These are phyloP conservation scores for Drosophila melanica DNA, from an alignment of 1,140 invertebrate genomes.

Conservation along the genomic window DNA sequence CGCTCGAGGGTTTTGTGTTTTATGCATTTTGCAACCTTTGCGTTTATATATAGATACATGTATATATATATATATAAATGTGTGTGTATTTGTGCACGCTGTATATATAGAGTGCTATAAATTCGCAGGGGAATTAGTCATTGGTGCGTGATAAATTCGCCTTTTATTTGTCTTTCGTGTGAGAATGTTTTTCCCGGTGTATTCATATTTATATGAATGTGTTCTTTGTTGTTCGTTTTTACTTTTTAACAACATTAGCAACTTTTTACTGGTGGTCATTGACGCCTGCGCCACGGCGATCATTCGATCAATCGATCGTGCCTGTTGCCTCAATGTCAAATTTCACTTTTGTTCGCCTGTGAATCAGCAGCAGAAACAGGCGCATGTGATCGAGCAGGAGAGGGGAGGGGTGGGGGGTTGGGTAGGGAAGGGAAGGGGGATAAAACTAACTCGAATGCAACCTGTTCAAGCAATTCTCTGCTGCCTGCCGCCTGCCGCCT, in stretches of 20 bases:
- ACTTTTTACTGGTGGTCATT: slow-evolving; percentile 65
- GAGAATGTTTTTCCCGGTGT: slow-evolving; percentile 57
- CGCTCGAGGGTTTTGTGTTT: slow-evolving; percentile 31
- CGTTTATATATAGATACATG: slow-evolving; percentile 7
- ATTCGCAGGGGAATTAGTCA: slow-evolving; percentile 68
- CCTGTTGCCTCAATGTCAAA: slow-evolving; percentile 70
- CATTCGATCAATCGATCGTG: slow-evolving; percentile 50
- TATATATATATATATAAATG: slow-evolving; percentile 14
- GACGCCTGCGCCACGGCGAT: slow-evolving; percentile 38
- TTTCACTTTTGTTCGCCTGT: slow-evolving; percentile 67
- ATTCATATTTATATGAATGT: slow-evolving; percentile 42
- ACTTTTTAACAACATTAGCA: slow-evolving; percentile 37
- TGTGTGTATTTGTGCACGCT: background rate
- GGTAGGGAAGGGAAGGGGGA: background rate
- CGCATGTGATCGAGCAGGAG: background rate
- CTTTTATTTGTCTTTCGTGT: slow-evolving; percentile 79
- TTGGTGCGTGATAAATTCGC: slow-evolving; percentile 77
- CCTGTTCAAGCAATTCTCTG: slow-evolving; percentile 69
- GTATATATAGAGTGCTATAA: slow-evolving; percentile 69
- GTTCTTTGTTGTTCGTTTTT: slow-evolving; percentile 63
- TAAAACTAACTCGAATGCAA: slow-evolving; percentile 38
- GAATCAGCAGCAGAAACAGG: slow-evolving; percentile 29
- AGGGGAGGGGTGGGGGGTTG: too few species aligned
- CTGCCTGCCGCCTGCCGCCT: slow-evolving; percentile 34
- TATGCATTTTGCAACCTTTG: slow-evolving; percentile 13